These are phyloP conservation scores for Himantopus leucocephalus DNA, from an alignment of 2,113 vertebrate species.

Conservation along the genomic window DNA sequence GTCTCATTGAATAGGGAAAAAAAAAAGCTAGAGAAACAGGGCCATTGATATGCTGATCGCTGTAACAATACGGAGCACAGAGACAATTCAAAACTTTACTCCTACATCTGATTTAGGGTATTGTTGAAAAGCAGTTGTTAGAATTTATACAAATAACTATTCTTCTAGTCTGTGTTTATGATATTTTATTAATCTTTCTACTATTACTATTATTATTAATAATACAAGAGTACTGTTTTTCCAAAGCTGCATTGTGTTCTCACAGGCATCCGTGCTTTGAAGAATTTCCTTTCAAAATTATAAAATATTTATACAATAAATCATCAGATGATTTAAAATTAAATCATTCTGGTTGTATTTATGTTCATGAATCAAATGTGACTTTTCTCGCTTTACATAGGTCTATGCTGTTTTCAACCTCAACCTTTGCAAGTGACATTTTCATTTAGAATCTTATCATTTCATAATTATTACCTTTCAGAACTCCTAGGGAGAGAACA, in stretches of 20 bases:
- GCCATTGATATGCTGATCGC: slow-evolving; percentile 35
- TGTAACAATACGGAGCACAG: neutral
- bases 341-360: slow-evolving; percentile 71
- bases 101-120: neutral
- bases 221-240: slow-evolving; percentile 47
- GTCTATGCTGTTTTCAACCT: slow-evolving; percentile 71
- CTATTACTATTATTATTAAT: slow-evolving; percentile 62
- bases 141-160: slow-evolving; percentile 15
- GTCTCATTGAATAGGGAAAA: neutral
- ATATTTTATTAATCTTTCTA: slow-evolving; percentile 61
- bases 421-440: slow-evolving; percentile 80
- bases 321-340: slow-evolving; percentile 73
- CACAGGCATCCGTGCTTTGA: slow-evolving; percentile 44
- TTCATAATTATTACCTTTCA: slow-evolving; percentile 82
- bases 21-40: neutral
- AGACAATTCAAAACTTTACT: slow-evolving; percentile 23
- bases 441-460: slow-evolving; percentile 82
- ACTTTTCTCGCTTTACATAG: slow-evolving; percentile 68
- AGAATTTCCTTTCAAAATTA: slow-evolving; percentile 62
- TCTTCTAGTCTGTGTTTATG: slow-evolving; percentile 5
- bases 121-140: slow-evolving; percentile 21
- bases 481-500: slow-evolving; percentile 75
- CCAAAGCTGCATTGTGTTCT: slow-evolving; percentile 22
- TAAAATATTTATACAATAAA: slow-evolving; percentile 75
- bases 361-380: slow-evolving; percentile 70